A percentile compares a stretch with the other conserved stretches of the same genome.
These are phyloP conservation scores for Eulemur coronatus DNA, from an alignment of 2,797 vertebrate genomes.

Conservation along the genomic window DNA sequence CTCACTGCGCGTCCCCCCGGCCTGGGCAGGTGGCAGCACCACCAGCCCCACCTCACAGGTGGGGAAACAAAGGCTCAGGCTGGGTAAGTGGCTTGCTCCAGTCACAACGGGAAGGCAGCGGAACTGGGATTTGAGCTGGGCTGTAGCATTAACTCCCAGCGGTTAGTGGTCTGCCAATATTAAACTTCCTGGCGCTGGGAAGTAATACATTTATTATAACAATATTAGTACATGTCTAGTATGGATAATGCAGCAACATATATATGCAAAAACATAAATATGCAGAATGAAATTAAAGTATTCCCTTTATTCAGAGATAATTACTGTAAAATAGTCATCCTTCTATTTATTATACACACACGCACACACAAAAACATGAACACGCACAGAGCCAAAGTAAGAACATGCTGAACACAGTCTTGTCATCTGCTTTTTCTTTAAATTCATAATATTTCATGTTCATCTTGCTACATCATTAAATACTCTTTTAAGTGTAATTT, in stretches of 20 bases:
- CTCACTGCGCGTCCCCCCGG: rapidly evolving
- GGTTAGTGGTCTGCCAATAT: rapidly evolving
- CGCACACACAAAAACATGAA: no score
- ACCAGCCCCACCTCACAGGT: neutral
- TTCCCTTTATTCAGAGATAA: neutral
- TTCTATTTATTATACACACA: rapidly evolving
- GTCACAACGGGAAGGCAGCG: rapidly evolving
- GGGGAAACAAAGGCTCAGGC: neutral
- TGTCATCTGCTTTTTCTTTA: neutral
- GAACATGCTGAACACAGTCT: rapidly evolving
- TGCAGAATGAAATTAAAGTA: neutral
- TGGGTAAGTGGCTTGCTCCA: no score
- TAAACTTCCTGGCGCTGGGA: neutral
- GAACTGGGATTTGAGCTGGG: neutral
- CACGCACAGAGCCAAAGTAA: rapidly evolving
- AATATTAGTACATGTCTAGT: rapidly evolving
- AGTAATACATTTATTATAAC: rapidly evolving
- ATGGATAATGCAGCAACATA: rapidly evolving
- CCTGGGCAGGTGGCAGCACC: no score
- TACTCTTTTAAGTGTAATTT: neutral
- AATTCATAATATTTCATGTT: no score
- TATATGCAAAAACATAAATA: rapidly evolving
- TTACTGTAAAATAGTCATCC: neutral
- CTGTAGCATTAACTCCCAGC: rapidly evolving
- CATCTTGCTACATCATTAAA: neutral